These are phyloP conservation scores for Gymnoscelis rufifasciata DNA, from an alignment of 2,888 invertebrate genomes.

Conservation along the genomic window DNA sequence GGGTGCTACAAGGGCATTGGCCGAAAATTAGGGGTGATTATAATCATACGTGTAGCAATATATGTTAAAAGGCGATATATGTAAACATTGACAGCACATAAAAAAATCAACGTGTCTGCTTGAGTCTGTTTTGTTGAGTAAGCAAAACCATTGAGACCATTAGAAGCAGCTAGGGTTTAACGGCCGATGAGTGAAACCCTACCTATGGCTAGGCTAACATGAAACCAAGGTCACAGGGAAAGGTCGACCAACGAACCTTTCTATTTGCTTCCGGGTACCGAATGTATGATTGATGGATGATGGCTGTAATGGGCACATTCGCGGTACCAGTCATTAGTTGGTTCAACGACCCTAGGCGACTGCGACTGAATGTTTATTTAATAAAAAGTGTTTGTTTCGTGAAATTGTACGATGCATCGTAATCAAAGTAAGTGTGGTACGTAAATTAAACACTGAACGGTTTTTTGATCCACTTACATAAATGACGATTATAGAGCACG, in stretches of 20 bases:
- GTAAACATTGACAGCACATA: not conserved
- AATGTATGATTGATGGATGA: constrained; percentile 55
- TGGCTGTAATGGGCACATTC: constrained; percentile 31
- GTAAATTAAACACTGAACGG: not conserved
- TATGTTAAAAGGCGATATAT: not conserved
- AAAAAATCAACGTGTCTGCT: not conserved
- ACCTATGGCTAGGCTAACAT: constrained; percentile 31
- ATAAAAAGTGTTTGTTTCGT: constrained; percentile 13
- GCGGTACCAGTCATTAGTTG: constrained; percentile 36
- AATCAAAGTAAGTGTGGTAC: constrained; percentile 7
- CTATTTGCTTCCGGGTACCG: constrained; percentile 50
- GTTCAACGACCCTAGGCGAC: constrained; percentile 46
- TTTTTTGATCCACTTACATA: not conserved
- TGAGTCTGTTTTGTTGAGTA: not conserved
- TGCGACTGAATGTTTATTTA: constrained; percentile 7
- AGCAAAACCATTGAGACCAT: not conserved
- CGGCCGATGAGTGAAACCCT: constrained; percentile 25
- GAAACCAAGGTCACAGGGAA: constrained; percentile 55
- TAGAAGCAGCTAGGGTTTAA: constrained; percentile 7
- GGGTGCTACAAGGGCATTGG: constrained; percentile 32
- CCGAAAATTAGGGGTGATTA: constrained; percentile 28
- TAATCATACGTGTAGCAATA: not conserved
- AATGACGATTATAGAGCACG: not conserved
- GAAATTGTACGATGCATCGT: constrained; percentile 7
- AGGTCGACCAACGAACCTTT: constrained; percentile 60